Base-by-base conservation (phyloP, 2,113 vertebrate genomes). In the Pionites leucogaster region DNA sequence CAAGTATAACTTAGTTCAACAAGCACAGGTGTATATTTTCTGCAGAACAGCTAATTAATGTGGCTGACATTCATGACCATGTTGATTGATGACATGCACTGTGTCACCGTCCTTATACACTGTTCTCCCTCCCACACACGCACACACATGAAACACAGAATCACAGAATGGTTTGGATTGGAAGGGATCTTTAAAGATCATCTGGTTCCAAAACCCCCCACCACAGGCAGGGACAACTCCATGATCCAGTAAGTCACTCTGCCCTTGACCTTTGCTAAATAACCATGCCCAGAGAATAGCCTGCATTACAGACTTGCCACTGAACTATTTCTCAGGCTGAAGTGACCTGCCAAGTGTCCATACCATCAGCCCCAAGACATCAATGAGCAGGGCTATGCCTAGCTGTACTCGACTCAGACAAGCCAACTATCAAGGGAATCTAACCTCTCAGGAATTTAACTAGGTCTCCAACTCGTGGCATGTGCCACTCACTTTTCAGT, bases 401-500 rank as follows among this genome's bases (percentile, higher is more conserved):
- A 13, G 71, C 77, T 57, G 44, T 1, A 17, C 74, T 52, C 2
- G 2, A 49, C 22, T 35, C 63, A 1, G 65, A 47, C 23, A 31
- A 80, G 90, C 41, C 95, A 86, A 3, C 24, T 46, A 25, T 44
- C 86, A 44, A 71, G 84, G 93, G 68, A 95, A 71, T 62, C 68
- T 25, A 88, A 91, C 53, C 90, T 78, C 69, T 9, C 68, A 41
- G 84, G 86, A 96, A 96, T 90, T 91, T 60, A 82, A 92, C 55
- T 33, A 90, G 67, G 41, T 37, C 81, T 82, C 90, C 22, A 59
- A 81, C 39, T 42, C 27, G 2, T 5, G 37, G 50, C 96, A 94
- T 33, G 72, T 81, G 90, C 93, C 74, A n/a, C 83, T 92, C 79
- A 46, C 82, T 84, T 88, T 88, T 49, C 91, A 70, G 62, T 41